Base-by-base conservation (phyloP, 2,113 vertebrate species). In the Zosterops hypoxanthus region DNA sequence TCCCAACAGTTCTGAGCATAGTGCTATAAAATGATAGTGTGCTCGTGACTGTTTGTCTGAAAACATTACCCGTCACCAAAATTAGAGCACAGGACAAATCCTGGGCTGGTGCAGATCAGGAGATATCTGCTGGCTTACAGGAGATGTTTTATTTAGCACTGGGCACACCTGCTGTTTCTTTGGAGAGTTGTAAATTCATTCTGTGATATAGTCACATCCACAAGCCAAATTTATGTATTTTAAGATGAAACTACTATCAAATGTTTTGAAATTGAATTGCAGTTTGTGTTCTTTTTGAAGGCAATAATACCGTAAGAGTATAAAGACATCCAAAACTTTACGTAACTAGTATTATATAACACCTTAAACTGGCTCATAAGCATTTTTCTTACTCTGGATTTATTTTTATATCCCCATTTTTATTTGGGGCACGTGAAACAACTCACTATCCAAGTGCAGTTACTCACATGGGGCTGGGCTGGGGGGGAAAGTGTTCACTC, bases 281-380 rank as follows among this genome's bases (percentile, higher is more conserved):
- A 81, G 36, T 77, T 91, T 61, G 19, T 89, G 22, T 72, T 90
- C 70, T 82, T 94, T 93, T 36, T 80, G 29, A 86, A 84, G 49
- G 86, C 73, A 95, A 14, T 70, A 94, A 63, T 44, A 64, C 13
- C 69, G 76, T 81, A 66, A 49, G 83, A 80, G 68, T 68, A 75
- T 46, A 86, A 92, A 94, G 75, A 65, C 56, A 84, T 80, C 60
- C 82, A 85, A 91, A 92, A 88, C 80, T 95, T 96, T 86, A 95
- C 83, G 53, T 90, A 96, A 95, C 88, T n/a, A 39, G 41, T 29
- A 79, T 94, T 95, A 84, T 53, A 50, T 94, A 96, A 93, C 49
- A 78, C 88, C 69, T 80, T 53, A 59, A 69, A 76, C 53, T 91
- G 90, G 86, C 61, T 86, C 68, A 42, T 53, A 77, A 61, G 84